Evolutionary conservation across 2,797 vertebrate species (phyloP).

Genomic region (Pelobates cultripes): DNA sequence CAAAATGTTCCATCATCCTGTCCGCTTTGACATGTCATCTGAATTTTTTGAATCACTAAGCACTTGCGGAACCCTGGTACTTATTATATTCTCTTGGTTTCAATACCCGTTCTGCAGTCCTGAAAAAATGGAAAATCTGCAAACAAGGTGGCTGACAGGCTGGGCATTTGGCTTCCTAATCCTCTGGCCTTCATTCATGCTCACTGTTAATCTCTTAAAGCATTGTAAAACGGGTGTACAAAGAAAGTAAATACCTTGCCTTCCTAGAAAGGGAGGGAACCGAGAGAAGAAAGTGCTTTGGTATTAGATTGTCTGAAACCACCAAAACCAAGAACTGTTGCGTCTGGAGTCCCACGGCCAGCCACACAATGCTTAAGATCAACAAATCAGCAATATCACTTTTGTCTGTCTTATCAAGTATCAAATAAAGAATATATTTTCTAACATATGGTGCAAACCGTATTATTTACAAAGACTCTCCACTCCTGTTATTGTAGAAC

Average conservation of each 20-base stretch:
- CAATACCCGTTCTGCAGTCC: constrained; percentile 71
- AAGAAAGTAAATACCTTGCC: constrained; percentile 81
- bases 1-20: constrained; percentile 77
- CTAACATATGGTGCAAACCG: no score
- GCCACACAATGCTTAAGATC: not conserved
- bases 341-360: not conserved
- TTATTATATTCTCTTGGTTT: constrained; percentile 79
- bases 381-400: not conserved
- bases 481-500: no score
- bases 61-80: constrained; percentile 82
- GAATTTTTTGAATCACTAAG: constrained; percentile 84
- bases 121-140: constrained; percentile 79
- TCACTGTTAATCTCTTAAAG: constrained; percentile 95
- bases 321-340: constrained; percentile 78
- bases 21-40: constrained; percentile 82
- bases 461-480: no score
- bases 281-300: constrained; percentile 60
- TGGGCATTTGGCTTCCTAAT: constrained; percentile 86
- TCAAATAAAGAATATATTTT: not conserved
- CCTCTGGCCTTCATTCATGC: constrained; percentile 92
- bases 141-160: constrained; percentile 78
- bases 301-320: constrained; percentile 59
- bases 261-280: constrained; percentile 78
- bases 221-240: constrained; percentile 85
- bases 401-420: not conserved